These are phyloP conservation scores for Aphyosemion australe DNA, from an alignment of 2,113 vertebrate genomes.

Conservation along the genomic window DNA sequence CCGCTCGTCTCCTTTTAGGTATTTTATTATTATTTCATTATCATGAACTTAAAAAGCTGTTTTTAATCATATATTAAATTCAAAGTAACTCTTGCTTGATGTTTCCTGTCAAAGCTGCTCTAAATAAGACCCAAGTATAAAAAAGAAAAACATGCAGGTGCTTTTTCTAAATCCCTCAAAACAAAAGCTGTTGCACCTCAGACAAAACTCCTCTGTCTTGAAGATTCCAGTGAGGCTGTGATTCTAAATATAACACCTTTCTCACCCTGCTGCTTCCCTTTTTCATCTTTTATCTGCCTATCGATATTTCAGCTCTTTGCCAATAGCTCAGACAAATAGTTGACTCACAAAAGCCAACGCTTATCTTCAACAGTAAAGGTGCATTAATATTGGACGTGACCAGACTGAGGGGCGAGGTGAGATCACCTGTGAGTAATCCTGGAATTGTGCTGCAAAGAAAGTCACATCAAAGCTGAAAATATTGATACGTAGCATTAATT, in stretches of 20 bases:
- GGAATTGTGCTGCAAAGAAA: too few relatives aligned
- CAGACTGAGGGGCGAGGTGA: too few relatives aligned
- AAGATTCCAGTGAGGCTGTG: conserved; percentile 42
- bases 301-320: conserved; percentile 50
- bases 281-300: conserved; percentile 56
- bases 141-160: conserved; percentile 20
- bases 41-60: too few relatives aligned
- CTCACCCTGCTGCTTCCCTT: conserved; percentile 15
- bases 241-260: conserved; percentile 62
- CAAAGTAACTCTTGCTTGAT: too few relatives aligned
- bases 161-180: background rate
- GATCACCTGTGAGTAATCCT: too few relatives aligned
- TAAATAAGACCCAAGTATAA: conserved; percentile 16
- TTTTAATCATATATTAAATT: too few relatives aligned
- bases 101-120: background rate
- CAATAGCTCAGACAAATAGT: conserved; percentile 38
- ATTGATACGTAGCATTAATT: too few relatives aligned
- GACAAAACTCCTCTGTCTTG: conserved; percentile 52
- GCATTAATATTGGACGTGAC: too few relatives aligned
- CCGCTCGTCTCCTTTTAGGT: too few relatives aligned
- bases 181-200: conserved; percentile 47
- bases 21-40: too few relatives aligned
- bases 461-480: too few relatives aligned
- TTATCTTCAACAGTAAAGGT: conserved; percentile 4
- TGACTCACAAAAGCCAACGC: conserved; percentile 37